Conservation (phyloP, 2,888 invertebrate genomes). For the Drosophila macrothrix region DNA sequence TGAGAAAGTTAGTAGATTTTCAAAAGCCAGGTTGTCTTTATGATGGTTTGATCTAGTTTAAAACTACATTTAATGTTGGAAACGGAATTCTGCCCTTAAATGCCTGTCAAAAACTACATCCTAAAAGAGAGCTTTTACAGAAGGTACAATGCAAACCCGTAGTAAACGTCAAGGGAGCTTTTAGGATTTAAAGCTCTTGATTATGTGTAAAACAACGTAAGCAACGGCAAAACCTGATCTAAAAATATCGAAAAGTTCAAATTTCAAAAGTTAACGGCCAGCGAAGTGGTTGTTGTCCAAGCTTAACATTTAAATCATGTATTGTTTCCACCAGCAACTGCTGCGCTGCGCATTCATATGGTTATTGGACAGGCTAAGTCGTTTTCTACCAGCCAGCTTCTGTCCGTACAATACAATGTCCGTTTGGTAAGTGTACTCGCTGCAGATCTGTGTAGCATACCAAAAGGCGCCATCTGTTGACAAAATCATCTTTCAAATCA, state of each 20-base stretch:
- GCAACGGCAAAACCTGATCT: neutral
- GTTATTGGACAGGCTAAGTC: neutral
- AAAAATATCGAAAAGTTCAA: neutral
- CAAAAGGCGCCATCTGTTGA: neutral
- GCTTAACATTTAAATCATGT: neutral
- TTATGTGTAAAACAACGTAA: neutral
- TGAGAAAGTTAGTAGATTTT: too few relatives aligned
- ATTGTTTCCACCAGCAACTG: neutral
- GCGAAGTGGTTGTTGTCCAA: neutral
- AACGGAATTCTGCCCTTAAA: too few relatives aligned
- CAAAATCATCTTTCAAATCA: neutral
- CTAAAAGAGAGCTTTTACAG: neutral
- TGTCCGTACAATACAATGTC: neutral
- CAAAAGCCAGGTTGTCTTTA: too few relatives aligned
- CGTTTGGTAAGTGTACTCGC: neutral
- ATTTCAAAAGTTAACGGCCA: neutral
- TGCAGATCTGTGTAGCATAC: neutral
- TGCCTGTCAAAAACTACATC: neutral
- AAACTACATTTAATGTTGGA: neutral
- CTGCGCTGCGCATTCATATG: neutral
- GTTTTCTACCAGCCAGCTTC: slow-evolving; percentile 7
- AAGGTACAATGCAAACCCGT: neutral
- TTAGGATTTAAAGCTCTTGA: too few relatives aligned
- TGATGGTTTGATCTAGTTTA: neutral
- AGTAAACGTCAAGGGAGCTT: neutral